Evolutionary conservation across 1,140 invertebrate species (phyloP), one percentile per base, ranked within the genome.

Genomic region (Formica exsecta): DNA sequence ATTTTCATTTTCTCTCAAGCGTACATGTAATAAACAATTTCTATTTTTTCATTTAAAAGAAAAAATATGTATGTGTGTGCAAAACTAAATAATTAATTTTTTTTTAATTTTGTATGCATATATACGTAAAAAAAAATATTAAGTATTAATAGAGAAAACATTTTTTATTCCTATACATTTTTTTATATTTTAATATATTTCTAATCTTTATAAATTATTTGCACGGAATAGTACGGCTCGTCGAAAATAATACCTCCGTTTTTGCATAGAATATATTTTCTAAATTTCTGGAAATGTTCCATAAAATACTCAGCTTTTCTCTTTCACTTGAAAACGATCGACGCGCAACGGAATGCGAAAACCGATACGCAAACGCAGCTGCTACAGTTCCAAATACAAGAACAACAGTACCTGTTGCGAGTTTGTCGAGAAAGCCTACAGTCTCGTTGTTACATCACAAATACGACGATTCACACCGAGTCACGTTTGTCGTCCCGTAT

Each of bases 321-420:
- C 13, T 61, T 74, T 74, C 54, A 59, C 68, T 83, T 61, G 79
- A 68, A 44, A 81, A 61, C 66, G 51, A 83, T 73, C 48, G 74
- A 77, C 71, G 75, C 73, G 81, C 73, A 44, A 85, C 44, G 32
- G 61, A 29, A 85, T 44, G 61, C 73, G 81, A 77, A 75, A 77
- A 75, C 32, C 81, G 73, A 85, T 85, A 85, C 44, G 74, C 73
- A 77, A 75, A 85, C 41, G 81, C 81, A 75, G 62, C 81, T 77
- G 81, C 29, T 54, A 61, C 74, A 61, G 7, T 61, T 73, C 19
- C 79, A 74, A 83, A 61, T 74, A 61, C 68, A 44, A 73, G 79
- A 61, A 83, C 66, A 59, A 81, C 68, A 74, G 79, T 83, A 83
- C 79, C 79, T 83, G 79, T 83, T 83, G 79, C 79, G 36, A 74